A percentile compares a stretch with the other conserved stretches of the same genome.
Conservation (phyloP, 2,888 invertebrate genomes). For the Odontomyia ornata region DNA sequence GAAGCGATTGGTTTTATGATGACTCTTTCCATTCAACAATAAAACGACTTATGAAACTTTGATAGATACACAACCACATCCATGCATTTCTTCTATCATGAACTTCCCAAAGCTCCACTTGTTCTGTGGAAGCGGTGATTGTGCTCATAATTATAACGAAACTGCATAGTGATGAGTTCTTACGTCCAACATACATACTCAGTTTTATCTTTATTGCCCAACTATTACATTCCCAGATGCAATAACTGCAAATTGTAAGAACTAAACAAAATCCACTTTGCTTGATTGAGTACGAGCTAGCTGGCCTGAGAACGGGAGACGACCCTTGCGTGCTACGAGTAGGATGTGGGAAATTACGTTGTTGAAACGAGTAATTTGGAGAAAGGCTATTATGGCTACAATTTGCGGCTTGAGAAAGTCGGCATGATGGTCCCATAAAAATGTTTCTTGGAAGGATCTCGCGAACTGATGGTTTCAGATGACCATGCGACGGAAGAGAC, state of each 20-base stretch:
- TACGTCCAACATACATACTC: conserved; percentile 16
- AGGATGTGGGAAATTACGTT: neutral
- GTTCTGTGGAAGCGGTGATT: neutral
- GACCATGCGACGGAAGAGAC: neutral
- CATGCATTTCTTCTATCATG: no score
- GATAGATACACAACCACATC: no score
- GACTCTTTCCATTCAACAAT: no score
- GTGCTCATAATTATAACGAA: conserved; percentile 38
- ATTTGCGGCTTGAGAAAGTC: conserved; percentile 12
- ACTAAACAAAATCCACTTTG: conserved; percentile 28
- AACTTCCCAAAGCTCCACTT: no score
- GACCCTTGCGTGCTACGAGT: no score
- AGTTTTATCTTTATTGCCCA: conserved; percentile 33
- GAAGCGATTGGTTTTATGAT: no score
- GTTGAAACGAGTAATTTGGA: conserved; percentile 1
- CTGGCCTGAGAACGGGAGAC: neutral
- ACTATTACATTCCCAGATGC: conserved; percentile 36
- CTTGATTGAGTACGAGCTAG: conserved; percentile 27
- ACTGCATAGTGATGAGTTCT: conserved; percentile 39
- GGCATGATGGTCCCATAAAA: conserved; percentile 3
- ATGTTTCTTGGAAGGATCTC: neutral
- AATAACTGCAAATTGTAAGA: conserved; percentile 40
- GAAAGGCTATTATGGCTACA: conserved; percentile 4
- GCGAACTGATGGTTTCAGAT: neutral
- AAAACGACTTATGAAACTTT: no score